Evolutionary conservation across 30 jellyfish, hydroid and myxozoan genomes (phyloP), one percentile per base, ranked within the genome.

Genomic region (Aurelia aurita): DNA sequence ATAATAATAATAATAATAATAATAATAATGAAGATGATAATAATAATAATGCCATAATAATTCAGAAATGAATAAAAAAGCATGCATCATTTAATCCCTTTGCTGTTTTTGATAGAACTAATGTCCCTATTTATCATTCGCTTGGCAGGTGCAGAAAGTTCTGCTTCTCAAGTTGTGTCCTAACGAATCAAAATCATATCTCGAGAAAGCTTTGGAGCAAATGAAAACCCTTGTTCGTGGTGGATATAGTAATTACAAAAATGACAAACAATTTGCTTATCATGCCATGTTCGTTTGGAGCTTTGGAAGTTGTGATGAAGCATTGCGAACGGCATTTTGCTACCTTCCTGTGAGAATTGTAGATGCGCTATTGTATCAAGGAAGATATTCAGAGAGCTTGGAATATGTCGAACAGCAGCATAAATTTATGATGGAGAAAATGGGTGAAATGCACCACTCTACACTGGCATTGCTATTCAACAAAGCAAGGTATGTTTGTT

Each of bases 321-420:
- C n/a, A 28, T 27, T 78, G 63, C 60, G 47, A n/a, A 26, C 19
- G 71, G n/a, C 26, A 44, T 78, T 58, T 44, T 63, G 89, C 11
- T 78, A 34, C 49, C 59, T 78, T 25, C 89, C 89, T 1, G 77
- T 78, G 57, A 78, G 35, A 64, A 43, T 78, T 12, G 71, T 35
- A 4, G 89, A 78, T 78, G 89, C 89, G 20, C 35, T 78, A 10
- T 69, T 78, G 26, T 78, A 78, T 29, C 89, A 78, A 58, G 89
- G 72, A 5, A 47, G 89, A 3, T 78, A 78, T 29, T 28, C 29
- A 5, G 89, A 78, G 61, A 68, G 80, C 51, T 11, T 62, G 21
- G 73, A 60, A 19, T 78, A 78, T 54, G 80, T 55, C 25, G 29
- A 25, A 15, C 2, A 44, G 72, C 55, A 62, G 49, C 53, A 60